A percentile compares a stretch with the other conserved stretches of the same genome.
These are phyloP conservation scores for Bemisia tabaci DNA, from an alignment of 1,140 invertebrate genomes.

Conservation along the genomic window DNA sequence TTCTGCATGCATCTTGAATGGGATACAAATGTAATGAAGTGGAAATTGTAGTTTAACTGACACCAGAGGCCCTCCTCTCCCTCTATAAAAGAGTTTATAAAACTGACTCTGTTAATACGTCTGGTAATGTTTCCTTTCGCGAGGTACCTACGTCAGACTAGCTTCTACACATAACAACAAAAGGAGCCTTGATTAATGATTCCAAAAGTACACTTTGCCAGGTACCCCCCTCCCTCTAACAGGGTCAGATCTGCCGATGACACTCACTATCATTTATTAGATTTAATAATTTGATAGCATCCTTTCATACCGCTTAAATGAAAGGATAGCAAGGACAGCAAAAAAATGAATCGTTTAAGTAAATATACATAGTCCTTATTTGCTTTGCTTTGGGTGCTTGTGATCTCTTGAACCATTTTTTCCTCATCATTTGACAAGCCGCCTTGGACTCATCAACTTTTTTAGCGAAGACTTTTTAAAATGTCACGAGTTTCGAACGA, in stretches of 20 bases:
- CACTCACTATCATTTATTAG: background rate
- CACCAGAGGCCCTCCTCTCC: no score
- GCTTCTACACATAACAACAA: background rate
- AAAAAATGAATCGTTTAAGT: background rate
- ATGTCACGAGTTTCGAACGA: no score
- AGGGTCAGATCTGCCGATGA: background rate
- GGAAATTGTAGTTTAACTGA: background rate
- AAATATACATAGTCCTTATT: background rate
- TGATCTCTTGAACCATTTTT: no score
- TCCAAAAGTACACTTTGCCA: no score
- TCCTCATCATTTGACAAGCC: no score
- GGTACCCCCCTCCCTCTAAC: background rate
- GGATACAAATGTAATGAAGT: background rate
- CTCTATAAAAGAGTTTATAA: background rate
- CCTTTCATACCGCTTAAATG: background rate
- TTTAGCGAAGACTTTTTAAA: no score
- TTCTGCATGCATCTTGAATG: background rate
- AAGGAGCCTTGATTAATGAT: background rate
- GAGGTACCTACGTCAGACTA: background rate
- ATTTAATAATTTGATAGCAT: background rate
- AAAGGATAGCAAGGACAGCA: background rate
- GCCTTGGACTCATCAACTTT: no score
- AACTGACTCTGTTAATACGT: background rate
- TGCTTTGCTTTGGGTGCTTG: no score
- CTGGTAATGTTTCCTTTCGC: background rate